Evolutionary conservation across 2,888 invertebrate genomes (phyloP).

Genomic region (Fragum sueziense): DNA sequence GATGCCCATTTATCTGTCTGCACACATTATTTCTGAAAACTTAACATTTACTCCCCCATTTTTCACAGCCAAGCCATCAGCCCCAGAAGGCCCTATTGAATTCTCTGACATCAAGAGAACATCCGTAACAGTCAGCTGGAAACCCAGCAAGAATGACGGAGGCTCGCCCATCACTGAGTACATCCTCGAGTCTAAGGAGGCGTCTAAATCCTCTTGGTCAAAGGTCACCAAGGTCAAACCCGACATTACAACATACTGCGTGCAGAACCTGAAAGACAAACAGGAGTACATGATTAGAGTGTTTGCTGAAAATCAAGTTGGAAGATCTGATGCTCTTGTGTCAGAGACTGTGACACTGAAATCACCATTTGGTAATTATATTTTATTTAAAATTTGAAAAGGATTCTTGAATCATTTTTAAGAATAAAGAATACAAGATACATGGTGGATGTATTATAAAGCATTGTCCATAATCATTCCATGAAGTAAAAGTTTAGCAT

Average conservation of each 20-base stretch:
- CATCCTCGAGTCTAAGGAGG: conserved; percentile 78
- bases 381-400: too few species aligned
- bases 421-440: too few species aligned
- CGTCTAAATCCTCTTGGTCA: conserved; percentile 85
- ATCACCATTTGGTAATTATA: conserved; percentile 76
- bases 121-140: conserved; percentile 80
- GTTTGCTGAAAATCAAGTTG: conserved; percentile 79
- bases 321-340: conserved; percentile 74
- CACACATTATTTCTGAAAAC: neutral
- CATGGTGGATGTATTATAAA: too few species aligned
- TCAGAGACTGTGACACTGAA: conserved; percentile 74
- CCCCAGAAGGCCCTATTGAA: conserved; percentile 76
- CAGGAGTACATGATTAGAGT: conserved; percentile 83
- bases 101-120: conserved; percentile 75
- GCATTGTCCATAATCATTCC: too few species aligned
- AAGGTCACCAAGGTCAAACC: conserved; percentile 94
- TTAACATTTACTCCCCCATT: neutral
- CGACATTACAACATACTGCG: conserved; percentile 73
- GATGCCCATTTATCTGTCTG: neutral
- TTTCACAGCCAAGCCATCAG: conserved; percentile 70
- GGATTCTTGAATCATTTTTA: too few species aligned
- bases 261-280: conserved; percentile 75
- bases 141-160: conserved; percentile 92
- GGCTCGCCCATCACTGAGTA: conserved; percentile 87
- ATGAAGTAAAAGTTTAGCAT: too few species aligned